phyloP scores from a whole-genome alignment of 2,888 invertebrate genomes.

The Halictus quadricinctus region DNA sequence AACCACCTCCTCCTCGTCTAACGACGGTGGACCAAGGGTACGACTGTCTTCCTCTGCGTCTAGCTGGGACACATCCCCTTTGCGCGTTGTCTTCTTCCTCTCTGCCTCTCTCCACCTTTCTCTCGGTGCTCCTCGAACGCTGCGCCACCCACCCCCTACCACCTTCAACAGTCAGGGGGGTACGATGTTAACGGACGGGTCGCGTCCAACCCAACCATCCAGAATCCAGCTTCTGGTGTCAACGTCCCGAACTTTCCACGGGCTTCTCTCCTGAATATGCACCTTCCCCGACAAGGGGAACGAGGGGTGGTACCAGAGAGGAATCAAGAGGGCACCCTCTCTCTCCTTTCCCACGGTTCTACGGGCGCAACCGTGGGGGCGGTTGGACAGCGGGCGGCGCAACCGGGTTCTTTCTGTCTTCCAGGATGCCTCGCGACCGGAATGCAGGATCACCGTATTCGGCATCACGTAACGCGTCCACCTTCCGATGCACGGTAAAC shows the following conservation, averaged over 20 bases:
- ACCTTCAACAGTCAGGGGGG: constrained; percentile 40
- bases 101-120: constrained; percentile 36
- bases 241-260: constrained; percentile 75
- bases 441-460: constrained; percentile 73
- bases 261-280: constrained; percentile 69
- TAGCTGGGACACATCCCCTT: constrained; percentile 57
- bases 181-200: constrained; percentile 68
- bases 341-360: neutral
- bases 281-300: constrained; percentile 61
- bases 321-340: constrained; percentile 2
- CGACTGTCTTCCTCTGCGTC: constrained; percentile 57
- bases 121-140: constrained; percentile 20
- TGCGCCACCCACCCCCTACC: constrained; percentile 44
- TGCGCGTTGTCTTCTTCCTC: constrained; percentile 35
- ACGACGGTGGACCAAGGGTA: constrained; percentile 51
- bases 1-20: constrained; percentile 63
- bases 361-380: constrained; percentile 15
- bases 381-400: constrained; percentile 44
- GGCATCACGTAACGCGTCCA: constrained; percentile 65
- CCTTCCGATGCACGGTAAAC: constrained; percentile 64
- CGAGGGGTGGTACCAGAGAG: constrained; percentile 11
- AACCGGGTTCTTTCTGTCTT: constrained; percentile 64
- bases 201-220: constrained; percentile 70
- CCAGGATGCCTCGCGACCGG: constrained; percentile 65
- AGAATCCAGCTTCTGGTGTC: constrained; percentile 75